Evolutionary conservation across 2,113 vertebrate species (phyloP).

Genomic region (Saccopteryx bilineata): DNA sequence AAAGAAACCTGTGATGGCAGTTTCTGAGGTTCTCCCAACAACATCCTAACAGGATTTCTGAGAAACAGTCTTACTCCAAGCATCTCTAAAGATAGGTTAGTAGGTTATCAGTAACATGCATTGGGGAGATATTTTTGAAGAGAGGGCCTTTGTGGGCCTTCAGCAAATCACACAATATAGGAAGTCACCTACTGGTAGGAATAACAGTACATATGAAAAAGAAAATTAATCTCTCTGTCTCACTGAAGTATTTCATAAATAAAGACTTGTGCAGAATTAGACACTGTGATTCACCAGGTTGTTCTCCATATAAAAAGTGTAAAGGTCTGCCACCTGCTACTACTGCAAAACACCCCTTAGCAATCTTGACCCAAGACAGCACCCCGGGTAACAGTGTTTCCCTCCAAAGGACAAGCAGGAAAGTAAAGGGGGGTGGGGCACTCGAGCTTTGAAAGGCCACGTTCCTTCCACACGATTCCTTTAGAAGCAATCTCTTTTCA

Average conservation of each 20-base stretch:
- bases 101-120: neutral
- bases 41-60: neutral
- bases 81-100: neutral
- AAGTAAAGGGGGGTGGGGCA: neutral
- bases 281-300: neutral
- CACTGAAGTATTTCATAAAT: neutral
- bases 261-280: neutral
- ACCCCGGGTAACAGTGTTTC: neutral
- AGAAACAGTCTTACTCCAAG: conserved; percentile 3
- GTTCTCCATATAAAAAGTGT: neutral
- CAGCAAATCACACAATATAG: neutral
- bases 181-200: neutral
- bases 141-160: neutral
- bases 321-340: neutral
- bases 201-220: neutral
- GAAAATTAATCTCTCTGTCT: neutral
- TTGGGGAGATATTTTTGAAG: neutral
- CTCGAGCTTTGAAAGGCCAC: neutral
- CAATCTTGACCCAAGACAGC: neutral
- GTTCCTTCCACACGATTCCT: neutral
- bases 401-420: neutral
- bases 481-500: conserved; percentile 37
- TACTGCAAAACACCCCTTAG: neutral
- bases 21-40: neutral
- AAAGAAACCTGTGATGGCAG: neutral